Evolutionary conservation across 2,797 vertebrate genomes (phyloP).

Genomic region (Synaphobranchus kaupii): DNA sequence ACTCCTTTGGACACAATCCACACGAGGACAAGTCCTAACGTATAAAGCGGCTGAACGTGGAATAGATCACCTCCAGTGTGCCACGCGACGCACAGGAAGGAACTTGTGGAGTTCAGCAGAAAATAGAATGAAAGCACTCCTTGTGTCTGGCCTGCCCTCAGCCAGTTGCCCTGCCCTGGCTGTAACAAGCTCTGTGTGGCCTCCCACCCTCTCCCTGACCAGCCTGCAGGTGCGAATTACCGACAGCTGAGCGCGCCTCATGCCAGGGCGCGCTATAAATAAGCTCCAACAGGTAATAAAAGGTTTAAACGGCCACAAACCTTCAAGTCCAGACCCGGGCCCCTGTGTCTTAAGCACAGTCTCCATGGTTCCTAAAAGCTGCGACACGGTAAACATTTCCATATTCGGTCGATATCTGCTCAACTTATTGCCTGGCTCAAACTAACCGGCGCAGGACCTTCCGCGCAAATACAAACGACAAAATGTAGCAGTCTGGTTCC

Average conservation of each 20-base stretch:
- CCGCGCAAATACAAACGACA: neutral
- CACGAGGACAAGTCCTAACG: neutral
- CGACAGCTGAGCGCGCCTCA: conserved; percentile 65
- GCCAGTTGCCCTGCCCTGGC: conserved; percentile 46
- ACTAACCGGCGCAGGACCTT: neutral
- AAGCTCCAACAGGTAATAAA: conserved; percentile 76
- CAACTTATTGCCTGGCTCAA: neutral
- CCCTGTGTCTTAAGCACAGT: neutral
- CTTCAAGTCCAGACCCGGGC: conserved; percentile 40
- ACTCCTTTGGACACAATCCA: neutral
- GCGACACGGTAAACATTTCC: neutral
- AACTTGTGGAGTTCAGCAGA: conserved; percentile 60
- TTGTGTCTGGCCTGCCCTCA: conserved; percentile 58
- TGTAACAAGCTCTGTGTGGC: neutral
- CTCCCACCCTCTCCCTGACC: conserved; percentile 33
- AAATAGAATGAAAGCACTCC: conserved; percentile 60
- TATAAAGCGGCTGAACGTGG: neutral
- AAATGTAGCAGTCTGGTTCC: neutral
- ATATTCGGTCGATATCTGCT: neutral
- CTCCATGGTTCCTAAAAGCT: neutral
- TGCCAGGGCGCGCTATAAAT: conserved; percentile 67
- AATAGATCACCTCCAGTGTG: neutral
- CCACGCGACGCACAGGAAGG: conserved; percentile 57
- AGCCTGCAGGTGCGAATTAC: conserved; percentile 72
- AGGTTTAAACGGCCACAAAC: conserved; percentile 63